Percentiles rank a stretch among this genome's conserved stretches.
These are phyloP conservation scores for Malthinus flaveolus DNA, from an alignment of 2,888 invertebrate genomes.

Conservation along the genomic window DNA sequence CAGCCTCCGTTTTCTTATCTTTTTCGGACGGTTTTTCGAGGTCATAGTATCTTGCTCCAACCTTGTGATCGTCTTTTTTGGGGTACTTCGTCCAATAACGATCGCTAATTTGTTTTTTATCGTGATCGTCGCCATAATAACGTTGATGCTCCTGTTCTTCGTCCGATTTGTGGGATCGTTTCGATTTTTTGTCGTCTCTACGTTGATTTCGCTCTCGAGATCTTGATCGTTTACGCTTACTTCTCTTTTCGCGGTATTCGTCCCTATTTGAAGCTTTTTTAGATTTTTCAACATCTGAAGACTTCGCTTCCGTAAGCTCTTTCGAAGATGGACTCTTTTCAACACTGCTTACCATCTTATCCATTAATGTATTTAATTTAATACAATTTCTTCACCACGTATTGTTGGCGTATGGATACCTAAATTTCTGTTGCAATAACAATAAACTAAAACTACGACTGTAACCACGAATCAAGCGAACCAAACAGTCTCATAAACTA, in stretches of 20 bases:
- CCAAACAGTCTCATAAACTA: too few relatives aligned
- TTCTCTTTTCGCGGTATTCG: constrained; percentile 15
- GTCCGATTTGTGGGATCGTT: constrained; percentile 30
- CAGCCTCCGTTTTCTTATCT: constrained; percentile 40
- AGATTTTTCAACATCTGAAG: neutral
- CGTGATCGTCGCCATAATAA: constrained; percentile 48
- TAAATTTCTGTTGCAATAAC: too few relatives aligned
- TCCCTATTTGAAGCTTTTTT: neutral
- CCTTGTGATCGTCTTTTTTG: constrained; percentile 44
- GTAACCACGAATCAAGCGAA: too few relatives aligned
- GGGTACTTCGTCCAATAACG: constrained; percentile 54
- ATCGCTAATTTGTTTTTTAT: constrained; percentile 43
- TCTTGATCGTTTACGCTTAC: constrained; percentile 18
- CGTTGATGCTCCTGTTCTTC: constrained; percentile 34
- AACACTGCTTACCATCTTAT: neutral
- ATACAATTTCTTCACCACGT: neutral
- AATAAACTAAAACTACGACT: too few relatives aligned
- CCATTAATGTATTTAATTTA: neutral
- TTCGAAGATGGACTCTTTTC: neutral
- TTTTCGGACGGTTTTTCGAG: constrained; percentile 30
- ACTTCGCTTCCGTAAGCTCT: neutral
- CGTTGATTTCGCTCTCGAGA: constrained; percentile 17
- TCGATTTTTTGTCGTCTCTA: constrained; percentile 18
- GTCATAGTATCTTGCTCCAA: constrained; percentile 48
- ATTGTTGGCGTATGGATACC: too few relatives aligned